Evolutionary conservation across 2,888 invertebrate species (phyloP).

Genomic region (Oscheius myriophilus): DNA sequence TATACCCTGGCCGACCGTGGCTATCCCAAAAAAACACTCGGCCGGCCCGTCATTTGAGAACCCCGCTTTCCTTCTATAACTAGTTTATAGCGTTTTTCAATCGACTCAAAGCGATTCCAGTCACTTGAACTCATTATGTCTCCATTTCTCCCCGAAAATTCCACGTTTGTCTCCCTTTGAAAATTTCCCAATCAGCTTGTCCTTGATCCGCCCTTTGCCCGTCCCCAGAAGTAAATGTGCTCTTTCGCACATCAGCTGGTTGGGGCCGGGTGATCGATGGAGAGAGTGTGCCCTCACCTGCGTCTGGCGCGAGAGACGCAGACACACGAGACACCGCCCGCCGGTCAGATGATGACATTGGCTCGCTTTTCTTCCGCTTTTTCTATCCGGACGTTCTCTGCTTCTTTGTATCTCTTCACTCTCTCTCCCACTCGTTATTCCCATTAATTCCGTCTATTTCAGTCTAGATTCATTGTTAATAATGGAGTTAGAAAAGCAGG

Average conservation of each 20-base stretch:
- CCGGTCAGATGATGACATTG: conserved; percentile 35
- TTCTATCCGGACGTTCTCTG: not conserved
- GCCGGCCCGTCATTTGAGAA: too few species aligned
- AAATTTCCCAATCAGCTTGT: too few species aligned
- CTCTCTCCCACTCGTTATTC: not conserved
- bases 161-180: too few species aligned
- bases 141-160: too few species aligned
- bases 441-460: not conserved
- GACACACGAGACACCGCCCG: conserved; percentile 21
- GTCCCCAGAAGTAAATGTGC: conserved; percentile 4
- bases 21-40: too few species aligned
- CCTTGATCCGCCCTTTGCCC: too few species aligned
- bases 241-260: conserved; percentile 18
- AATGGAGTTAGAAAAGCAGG: conserved; percentile 15
- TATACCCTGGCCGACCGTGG: too few species aligned
- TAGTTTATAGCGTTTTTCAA: too few species aligned
- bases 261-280: conserved; percentile 13
- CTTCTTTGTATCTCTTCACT: not conserved
- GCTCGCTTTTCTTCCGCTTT: conserved; percentile 1
- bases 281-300: conserved; percentile 11
- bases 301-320: conserved; percentile 20
- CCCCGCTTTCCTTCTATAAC: too few species aligned
- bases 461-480: not conserved
- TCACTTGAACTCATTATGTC: too few species aligned
- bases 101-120: too few species aligned